A percentile compares a stretch with the other conserved stretches of the same genome.
Evolutionary conservation across 2,797 vertebrate genomes (phyloP).

Genomic region (Sebastes ruberrimus): DNA sequence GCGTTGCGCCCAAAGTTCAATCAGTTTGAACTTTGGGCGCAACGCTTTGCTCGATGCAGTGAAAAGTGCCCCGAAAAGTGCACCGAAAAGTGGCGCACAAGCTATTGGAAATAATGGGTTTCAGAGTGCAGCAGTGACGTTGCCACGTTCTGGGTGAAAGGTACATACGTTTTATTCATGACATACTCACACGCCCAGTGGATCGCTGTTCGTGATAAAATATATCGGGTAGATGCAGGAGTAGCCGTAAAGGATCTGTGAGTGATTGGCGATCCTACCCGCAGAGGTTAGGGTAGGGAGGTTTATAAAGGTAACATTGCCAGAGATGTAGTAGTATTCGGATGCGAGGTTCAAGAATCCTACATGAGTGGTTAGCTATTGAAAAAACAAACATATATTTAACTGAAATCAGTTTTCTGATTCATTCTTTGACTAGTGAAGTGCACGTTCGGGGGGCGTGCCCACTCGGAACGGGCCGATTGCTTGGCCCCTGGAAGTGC

Average conservation of each 20-base stretch:
- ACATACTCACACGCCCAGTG: constrained; percentile 80
- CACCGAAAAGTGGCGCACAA: no score
- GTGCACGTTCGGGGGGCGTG: no score
- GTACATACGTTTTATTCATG: background rate
- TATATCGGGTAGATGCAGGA: constrained; percentile 82
- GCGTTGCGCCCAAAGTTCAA: no score
- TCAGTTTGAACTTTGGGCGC: no score
- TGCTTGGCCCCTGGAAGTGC: no score
- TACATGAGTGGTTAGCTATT: constrained; percentile 53
- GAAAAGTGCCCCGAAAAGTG: no score
- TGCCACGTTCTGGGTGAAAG: no score
- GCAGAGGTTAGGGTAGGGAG: constrained; percentile 8
- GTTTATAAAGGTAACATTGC: constrained; percentile 68
- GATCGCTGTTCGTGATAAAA: constrained; percentile 81
- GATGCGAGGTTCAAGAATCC: constrained; percentile 52
- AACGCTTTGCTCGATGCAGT: no score
- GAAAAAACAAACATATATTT: background rate
- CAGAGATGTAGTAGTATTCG: constrained; percentile 77
- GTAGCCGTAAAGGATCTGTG: constrained; percentile 77
- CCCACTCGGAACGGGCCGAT: no score
- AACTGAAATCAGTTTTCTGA: background rate
- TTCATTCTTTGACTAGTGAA: background rate
- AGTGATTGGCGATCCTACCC: constrained; percentile 72
- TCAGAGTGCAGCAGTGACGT: no score
- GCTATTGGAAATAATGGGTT: no score